Evolutionary conservation across 1,140 invertebrate genomes (phyloP), one percentile per base, ranked within the genome.

Genomic region (Megalopta genalis): DNA sequence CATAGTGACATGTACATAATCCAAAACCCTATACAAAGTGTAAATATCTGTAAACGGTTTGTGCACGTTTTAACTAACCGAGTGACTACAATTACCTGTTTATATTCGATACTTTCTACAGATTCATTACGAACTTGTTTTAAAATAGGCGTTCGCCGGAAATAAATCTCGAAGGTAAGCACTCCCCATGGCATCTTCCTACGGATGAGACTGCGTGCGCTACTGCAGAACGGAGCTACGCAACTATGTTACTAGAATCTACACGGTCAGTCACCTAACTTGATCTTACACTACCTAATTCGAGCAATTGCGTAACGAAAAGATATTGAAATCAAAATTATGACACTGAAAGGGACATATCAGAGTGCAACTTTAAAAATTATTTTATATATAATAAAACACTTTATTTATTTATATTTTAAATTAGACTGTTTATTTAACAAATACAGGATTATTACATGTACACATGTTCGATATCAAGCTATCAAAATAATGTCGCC

Each of bases 121-220:
- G 8, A n/a, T 57, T 57, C 18, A 7, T n/a, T 57, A n/a, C 54
- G n/a, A n/a, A 21, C 21, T n/a, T n/a, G 54, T 21, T n/a, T 57
- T 8, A 9, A n/a, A n/a, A 57, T n/a, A 57, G 54, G n/a, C 18
- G 54, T n/a, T 9, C 8, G 7, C 54, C 7, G 54, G 18, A 9
- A n/a, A 57, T 57, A n/a, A 57, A n/a, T 57, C 54, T 57, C 9
- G 54, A 57, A 57, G 54, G 54, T 57, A 57, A 57, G 54, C n/a
- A 57, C n/a, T 8, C 54, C 21, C 54, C 18, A 23, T 9, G 54
- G 21, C 54, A 57, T 21, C 54, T 57, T 21, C 5, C n/a, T n/a
- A 57, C 7, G 6, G 54, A n/a, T 2, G 7, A n/a, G 7, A 8
- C 8, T 9, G 8, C 7, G 21, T 6, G n/a, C 6, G 18, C 18